Conservation (phyloP, 2,797 vertebrate genomes). For the Acanthurus lineatus region DNA sequence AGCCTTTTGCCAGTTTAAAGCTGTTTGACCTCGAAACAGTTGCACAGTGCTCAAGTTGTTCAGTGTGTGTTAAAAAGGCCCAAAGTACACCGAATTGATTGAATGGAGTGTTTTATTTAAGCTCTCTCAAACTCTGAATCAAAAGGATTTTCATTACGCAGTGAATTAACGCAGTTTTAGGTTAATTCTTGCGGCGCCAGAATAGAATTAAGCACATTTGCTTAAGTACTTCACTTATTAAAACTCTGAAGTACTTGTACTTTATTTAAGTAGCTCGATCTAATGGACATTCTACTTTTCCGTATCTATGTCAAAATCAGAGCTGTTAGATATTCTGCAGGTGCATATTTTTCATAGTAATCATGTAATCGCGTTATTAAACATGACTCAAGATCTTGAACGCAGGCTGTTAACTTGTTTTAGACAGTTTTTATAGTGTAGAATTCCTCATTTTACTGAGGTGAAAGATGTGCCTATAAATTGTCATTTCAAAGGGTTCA, state of each 20-base stretch:
- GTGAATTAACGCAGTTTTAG: background rate
- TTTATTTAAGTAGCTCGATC: background rate
- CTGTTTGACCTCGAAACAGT: constrained; percentile 15
- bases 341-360: background rate
- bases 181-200: background rate
- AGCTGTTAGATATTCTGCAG: background rate
- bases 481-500: background rate
- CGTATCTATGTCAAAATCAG: background rate
- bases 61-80: no score
- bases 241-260: background rate
- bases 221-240: no score
- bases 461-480: background rate
- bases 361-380: background rate
- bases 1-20: constrained; percentile 5
- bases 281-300: background rate
- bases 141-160: background rate
- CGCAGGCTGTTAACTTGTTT: background rate
- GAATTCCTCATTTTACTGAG: background rate
- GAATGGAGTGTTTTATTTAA: background rate
- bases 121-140: background rate
- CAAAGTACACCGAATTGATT: background rate
- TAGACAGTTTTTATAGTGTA: background rate
- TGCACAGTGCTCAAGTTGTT: background rate
- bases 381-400: no score
- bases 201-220: background rate